These are phyloP conservation scores for Calycopis cecrops DNA, from an alignment of 1,140 invertebrate species.

Conservation along the genomic window DNA sequence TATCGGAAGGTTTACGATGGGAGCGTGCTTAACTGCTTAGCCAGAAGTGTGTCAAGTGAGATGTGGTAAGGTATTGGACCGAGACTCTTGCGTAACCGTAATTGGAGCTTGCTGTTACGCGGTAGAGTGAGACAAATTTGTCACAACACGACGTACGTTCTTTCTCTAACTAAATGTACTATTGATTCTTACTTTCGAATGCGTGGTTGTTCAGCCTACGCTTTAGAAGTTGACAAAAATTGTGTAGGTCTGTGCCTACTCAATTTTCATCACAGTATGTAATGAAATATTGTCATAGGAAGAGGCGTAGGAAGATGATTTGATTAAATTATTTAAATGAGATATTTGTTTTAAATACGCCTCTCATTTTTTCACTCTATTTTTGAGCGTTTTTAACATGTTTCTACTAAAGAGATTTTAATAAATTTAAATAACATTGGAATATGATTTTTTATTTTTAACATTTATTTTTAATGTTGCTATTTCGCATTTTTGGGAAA, in stretches of 20 bases:
- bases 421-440: too few species aligned
- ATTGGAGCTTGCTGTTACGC: constrained; percentile 31
- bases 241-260: constrained; percentile 1
- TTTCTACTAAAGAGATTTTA: too few species aligned
- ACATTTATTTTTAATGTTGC: too few species aligned
- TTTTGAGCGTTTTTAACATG: background rate
- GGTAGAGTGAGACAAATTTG: constrained; percentile 11
- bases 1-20: constrained; percentile 15
- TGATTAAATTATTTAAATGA: too few species aligned
- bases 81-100: constrained; percentile 34
- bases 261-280: background rate
- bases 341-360: too few species aligned
- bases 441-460: too few species aligned
- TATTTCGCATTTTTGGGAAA: too few species aligned
- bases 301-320: background rate
- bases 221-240: background rate
- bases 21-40: constrained; percentile 21
- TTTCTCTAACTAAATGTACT: constrained; percentile 7
- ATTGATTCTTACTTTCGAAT: background rate
- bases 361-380: background rate
- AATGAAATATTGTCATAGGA: background rate
- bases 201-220: background rate
- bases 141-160: constrained; percentile 5
- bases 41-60: constrained; percentile 29
- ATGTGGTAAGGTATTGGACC: constrained; percentile 30